Percentiles rank a stretch among this genome's conserved stretches.
Evolutionary conservation across 2,797 vertebrate species (phyloP).

Genomic region (Rhynchonycteris naso): DNA sequence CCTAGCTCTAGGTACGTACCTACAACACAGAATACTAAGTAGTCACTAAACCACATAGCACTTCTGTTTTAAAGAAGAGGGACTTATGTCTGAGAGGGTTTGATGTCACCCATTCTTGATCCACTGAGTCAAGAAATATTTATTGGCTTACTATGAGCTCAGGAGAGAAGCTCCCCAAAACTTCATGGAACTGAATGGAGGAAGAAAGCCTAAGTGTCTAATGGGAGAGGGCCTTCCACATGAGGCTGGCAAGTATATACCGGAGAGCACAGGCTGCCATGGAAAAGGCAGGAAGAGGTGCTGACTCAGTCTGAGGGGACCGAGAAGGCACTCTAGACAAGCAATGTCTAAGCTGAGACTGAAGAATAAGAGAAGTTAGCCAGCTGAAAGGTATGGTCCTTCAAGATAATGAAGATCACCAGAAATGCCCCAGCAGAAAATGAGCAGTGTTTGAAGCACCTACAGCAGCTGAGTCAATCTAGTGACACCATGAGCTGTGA

Average conservation of each 20-base stretch:
- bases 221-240: fast-evolving
- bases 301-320: background rate
- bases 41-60: background rate
- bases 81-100: background rate
- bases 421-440: background rate
- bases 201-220: background rate
- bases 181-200: background rate
- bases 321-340: background rate
- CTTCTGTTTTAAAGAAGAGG: background rate
- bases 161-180: background rate
- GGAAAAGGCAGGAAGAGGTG: background rate
- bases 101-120: background rate
- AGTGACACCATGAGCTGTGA: background rate
- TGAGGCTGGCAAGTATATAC: too few relatives aligned
- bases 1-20: background rate
- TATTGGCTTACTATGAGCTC: background rate
- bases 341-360: background rate
- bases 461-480: background rate
- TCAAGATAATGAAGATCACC: background rate
- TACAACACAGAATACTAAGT: background rate
- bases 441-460: background rate
- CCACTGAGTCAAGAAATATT: background rate
- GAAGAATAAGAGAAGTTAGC: background rate
- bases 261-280: background rate
- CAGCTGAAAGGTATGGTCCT: background rate